Evolutionary conservation across 2,888 invertebrate genomes (phyloP).

Genomic region (Catonia carolina): DNA sequence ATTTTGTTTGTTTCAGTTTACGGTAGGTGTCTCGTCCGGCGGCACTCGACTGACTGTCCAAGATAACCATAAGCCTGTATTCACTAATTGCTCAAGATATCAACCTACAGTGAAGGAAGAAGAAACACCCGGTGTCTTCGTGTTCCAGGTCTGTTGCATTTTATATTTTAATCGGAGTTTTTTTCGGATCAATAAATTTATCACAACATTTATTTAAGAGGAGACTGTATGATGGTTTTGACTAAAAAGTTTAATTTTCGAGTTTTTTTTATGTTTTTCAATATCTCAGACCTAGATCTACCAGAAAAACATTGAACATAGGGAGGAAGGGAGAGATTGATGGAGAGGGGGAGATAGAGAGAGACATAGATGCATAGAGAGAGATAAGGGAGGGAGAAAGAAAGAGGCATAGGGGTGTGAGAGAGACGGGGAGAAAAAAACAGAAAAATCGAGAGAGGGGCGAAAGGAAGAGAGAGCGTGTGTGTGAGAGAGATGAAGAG

Average conservation of each 20-base stretch:
- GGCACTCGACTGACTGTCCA: conserved; percentile 32
- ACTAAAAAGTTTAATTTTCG: no score
- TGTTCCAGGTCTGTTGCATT: conserved; percentile 55
- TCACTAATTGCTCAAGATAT: conserved; percentile 76
- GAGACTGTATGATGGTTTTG: no score
- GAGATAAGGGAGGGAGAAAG: neutral
- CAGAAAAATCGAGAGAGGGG: no score
- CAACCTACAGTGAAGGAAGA: conserved; percentile 75
- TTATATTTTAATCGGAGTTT: no score
- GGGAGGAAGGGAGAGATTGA: neutral
- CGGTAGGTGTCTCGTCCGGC: no score
- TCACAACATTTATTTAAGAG: no score
- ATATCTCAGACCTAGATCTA: no score
- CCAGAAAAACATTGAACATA: neutral
- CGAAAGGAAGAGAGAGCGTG: neutral
- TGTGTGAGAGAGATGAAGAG: neutral
- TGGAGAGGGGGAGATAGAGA: neutral
- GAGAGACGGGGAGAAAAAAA: no score
- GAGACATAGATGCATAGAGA: neutral
- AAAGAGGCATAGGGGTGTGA: neutral
- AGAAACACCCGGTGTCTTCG: conserved; percentile 61
- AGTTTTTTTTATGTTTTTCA: no score
- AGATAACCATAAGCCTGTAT: conserved; percentile 81
- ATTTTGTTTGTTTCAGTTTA: no score
- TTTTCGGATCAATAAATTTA: neutral